phyloP scores from a whole-genome alignment of 2,113 vertebrate species.

The Plectropomus leopardus region DNA sequence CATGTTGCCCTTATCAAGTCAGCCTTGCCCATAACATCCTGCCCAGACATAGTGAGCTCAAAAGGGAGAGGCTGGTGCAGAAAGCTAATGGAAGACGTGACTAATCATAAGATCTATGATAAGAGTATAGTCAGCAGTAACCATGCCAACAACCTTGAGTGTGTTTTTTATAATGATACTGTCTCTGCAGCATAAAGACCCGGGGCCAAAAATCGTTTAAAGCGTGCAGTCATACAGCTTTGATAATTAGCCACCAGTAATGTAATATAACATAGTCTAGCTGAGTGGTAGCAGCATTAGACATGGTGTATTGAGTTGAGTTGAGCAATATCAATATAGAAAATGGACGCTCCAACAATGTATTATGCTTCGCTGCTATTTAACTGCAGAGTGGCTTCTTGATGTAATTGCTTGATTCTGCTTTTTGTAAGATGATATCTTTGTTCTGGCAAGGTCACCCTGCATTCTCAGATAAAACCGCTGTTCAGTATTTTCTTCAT shows the following conservation, averaged over 20 bases:
- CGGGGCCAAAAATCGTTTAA: constrained; percentile 34
- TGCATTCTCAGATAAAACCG: neutral
- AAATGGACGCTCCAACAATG: constrained; percentile 41
- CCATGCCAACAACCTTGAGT: constrained; percentile 60
- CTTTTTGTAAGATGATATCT: constrained; percentile 43
- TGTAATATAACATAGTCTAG: constrained; percentile 24
- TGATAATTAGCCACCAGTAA: constrained; percentile 58
- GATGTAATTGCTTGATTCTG: constrained; percentile 28
- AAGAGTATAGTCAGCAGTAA: constrained; percentile 54
- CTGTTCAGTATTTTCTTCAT: neutral
- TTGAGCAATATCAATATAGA: constrained; percentile 38
- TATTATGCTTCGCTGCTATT: constrained; percentile 6
- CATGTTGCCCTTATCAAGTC: constrained; percentile 64
- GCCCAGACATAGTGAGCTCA: constrained; percentile 16
- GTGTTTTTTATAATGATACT: constrained; percentile 52
- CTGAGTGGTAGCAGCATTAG: constrained; percentile 29
- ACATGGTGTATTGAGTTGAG: constrained; percentile 29
- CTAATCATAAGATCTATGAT: constrained; percentile 69
- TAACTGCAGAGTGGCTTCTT: constrained; percentile 16
- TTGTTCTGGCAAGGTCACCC: constrained; percentile 23
- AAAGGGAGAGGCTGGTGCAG: constrained; percentile 35
- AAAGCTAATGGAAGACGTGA: constrained; percentile 67
- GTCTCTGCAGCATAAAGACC: constrained; percentile 42
- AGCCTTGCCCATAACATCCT: constrained; percentile 64
- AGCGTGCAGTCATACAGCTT: constrained; percentile 34